Conservation (phyloP, 2,113 vertebrate species). For the Otolemur garnettii region DNA sequence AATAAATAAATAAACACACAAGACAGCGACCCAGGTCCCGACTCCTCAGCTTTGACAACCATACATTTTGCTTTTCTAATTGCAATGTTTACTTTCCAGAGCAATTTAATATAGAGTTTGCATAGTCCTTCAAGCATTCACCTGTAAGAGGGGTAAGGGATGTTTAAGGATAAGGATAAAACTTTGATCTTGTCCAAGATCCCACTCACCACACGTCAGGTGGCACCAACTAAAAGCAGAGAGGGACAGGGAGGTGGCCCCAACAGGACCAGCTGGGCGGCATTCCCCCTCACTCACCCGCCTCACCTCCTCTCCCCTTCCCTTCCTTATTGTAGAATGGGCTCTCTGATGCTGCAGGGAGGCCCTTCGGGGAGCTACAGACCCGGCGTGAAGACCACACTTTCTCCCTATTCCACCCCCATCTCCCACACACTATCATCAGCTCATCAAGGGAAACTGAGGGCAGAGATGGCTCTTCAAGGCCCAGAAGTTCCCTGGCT, state of each 20-base stretch:
- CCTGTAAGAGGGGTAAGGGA: not conserved
- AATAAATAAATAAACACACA: not conserved
- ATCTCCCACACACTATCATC: not conserved
- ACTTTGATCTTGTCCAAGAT: not conserved
- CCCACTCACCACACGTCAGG: not conserved
- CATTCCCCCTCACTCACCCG: too few species aligned
- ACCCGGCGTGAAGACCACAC: accelerated
- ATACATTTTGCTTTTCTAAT: not conserved
- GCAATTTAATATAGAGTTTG: not conserved
- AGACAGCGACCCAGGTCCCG: not conserved
- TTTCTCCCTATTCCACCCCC: too few species aligned
- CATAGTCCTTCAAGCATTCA: not conserved
- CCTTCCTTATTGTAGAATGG: not conserved
- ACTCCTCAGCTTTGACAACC: not conserved
- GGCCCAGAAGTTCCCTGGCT: not conserved
- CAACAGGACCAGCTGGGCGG: accelerated
- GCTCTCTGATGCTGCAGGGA: not conserved
- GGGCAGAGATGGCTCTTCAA: not conserved
- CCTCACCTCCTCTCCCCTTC: not conserved
- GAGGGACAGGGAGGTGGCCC: accelerated
- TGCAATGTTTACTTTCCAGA: not conserved
- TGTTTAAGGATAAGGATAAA: not conserved
- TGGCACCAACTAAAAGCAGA: not conserved
- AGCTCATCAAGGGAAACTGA: not conserved
- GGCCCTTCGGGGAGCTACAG: not conserved